phyloP scores from a whole-genome alignment of 2,797 vertebrate species.

The Smutsia gigantea region DNA sequence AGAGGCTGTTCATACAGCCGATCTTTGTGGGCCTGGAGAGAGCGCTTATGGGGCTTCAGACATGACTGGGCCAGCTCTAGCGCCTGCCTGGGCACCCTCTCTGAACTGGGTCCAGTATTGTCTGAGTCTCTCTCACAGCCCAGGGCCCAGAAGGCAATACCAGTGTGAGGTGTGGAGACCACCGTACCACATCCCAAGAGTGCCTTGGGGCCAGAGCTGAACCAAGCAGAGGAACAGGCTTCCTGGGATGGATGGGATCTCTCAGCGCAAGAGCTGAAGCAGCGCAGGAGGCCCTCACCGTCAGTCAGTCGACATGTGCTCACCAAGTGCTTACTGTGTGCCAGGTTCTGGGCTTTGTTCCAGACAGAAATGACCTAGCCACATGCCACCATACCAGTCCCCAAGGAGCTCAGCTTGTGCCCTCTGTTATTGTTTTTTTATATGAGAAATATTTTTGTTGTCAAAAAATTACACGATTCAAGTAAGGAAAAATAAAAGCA shows the following conservation, averaged over 20 bases:
- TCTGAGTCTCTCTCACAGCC: neutral
- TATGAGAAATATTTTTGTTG: constrained; percentile 55
- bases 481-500: constrained; percentile 43
- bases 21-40: neutral
- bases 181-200: neutral
- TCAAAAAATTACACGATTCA: constrained; percentile 57
- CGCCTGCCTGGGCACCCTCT: neutral
- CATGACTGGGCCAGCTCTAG: neutral
- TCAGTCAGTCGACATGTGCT: neutral
- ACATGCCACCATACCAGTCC: neutral
- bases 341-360: neutral
- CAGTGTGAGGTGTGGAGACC: neutral
- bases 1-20: neutral
- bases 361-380: constrained; percentile 18
- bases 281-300: neutral
- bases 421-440: constrained; percentile 58
- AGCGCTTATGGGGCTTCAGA: neutral
- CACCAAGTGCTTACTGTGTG: neutral
- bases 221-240: neutral
- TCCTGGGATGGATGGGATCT: neutral
- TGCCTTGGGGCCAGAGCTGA: constrained; percentile 6
- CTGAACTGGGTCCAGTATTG: neutral
- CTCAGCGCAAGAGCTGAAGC: neutral
- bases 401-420: neutral
- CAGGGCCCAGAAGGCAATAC: neutral